Base-by-base conservation (phyloP, 2,888 invertebrate species). In the Plutella xylostella region DNA sequence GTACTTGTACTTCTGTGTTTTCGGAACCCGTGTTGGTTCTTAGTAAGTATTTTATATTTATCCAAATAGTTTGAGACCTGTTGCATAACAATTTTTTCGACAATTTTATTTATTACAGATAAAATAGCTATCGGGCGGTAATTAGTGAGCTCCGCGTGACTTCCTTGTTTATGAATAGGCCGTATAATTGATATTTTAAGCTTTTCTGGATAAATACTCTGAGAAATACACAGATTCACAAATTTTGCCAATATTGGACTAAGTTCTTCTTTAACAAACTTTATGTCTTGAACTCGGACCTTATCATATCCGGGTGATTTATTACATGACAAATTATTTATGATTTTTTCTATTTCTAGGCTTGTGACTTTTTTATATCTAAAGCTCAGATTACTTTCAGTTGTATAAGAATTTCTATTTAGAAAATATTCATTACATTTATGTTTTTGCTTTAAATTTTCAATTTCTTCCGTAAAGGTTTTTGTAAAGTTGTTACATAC, bases 401-500 rank as follows among this genome's bases (percentile, higher is more conserved):
- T n/a, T n/a, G n/a, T n/a, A n/a, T n/a, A n/a, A n/a, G n/a, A n/a
- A n/a, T n/a, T n/a, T n/a, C n/a, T n/a, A n/a, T n/a, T n/a, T n/a
- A n/a, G n/a, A n/a, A n/a, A n/a, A n/a, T n/a, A n/a, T n/a, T n/a
- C n/a, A n/a, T n/a, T n/a, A n/a, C n/a, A n/a, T n/a, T n/a, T n/a
- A n/a, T n/a, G n/a, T n/a, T n/a, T n/a, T n/a, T n/a, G n/a, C n/a
- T n/a, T n/a, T n/a, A n/a, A n/a, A 25, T 25, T 25, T 25, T 25
- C 25, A 14, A 43, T 28, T 28, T 37, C 37, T 38, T 37, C 30
- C 9, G 43, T 43, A 30, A 43, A 43, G 12, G 43, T 43, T 28
- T 30, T 43, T 15, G 43, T 20, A 43, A 43, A 43, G 11, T 37
- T 43, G 14, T 14, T 30, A 28, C 37, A 43, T 4, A 43, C 38